Base-by-base conservation (phyloP, 2,797 vertebrate species). In the Oophaga sylvatica region DNA sequence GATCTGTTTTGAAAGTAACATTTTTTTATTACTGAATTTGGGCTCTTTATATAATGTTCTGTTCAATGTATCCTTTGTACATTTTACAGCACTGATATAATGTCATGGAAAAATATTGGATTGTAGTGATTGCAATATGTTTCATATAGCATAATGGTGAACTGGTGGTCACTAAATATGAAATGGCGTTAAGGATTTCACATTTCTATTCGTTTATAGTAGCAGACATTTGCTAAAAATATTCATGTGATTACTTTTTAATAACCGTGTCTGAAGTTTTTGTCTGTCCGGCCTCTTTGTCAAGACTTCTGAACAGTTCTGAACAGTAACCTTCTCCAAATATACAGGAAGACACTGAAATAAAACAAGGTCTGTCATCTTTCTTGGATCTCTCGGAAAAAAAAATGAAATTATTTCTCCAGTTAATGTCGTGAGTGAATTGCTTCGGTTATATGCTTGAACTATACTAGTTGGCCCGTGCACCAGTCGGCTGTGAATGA, bases 401-500 rank as follows among this genome's bases (percentile, higher is more conserved):
- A 73, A 76, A 76, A 85, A 63, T 76, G 67, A 80, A 81, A 85
- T 88, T 12, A 88, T 82, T 79, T 71, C 67, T 75, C 73, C 85
- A 79, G 93, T 90, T 92, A 91, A 92, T 87, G 86, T 68, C 80
- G 87, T 90, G 91, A 92, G 88, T 91, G 91, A 93, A 86, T 87
- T 91, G 92, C 91, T 92, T 92, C 91, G 92, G 92, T 89, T 93
- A 93, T 81, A 84, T 70, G 68, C 88, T 85, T 90, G 91, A 93
- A 92, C 91, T 91, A 92, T 92, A 90, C 90, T 83, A 91, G 92
- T 91, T 93, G 93, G 90, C 92, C 90, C 89, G 91, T 92, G 90
- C 91, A 91, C 90, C 22, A 26, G 87, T 92, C 92, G 90, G 89
- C 91, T 77, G 87, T 92, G 93, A 95, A 94, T 94, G 95, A 95